Conservation (phyloP, 2,888 invertebrate genomes). For the Pyrrhia umbra region DNA sequence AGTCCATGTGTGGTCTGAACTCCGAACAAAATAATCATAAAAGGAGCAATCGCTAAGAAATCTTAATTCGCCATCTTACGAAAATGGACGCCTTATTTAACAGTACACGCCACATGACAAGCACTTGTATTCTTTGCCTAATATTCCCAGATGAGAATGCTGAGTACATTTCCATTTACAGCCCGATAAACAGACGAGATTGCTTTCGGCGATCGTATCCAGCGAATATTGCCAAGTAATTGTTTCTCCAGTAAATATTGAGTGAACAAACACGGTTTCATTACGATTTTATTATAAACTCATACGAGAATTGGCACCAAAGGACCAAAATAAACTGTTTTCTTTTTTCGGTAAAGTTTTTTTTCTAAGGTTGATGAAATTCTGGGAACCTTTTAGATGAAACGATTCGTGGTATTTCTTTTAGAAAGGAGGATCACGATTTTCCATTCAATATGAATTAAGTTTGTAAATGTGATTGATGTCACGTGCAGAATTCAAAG, state of each 20-base stretch:
- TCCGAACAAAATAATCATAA: neutral
- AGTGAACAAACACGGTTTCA: conserved; percentile 48
- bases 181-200: conserved; percentile 51
- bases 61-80: neutral
- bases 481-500: neutral
- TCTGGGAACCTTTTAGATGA: conserved; percentile 18
- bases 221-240: conserved; percentile 52
- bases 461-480: neutral
- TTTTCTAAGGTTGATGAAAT: conserved; percentile 1
- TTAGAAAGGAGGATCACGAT: conserved; percentile 7
- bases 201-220: conserved; percentile 51
- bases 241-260: conserved; percentile 56
- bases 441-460: neutral
- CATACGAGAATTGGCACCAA: conserved; percentile 19
- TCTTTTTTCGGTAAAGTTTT: neutral
- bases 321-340: conserved; percentile 2
- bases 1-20: neutral
- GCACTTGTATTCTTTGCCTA: conserved; percentile 29
- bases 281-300: conserved; percentile 45
- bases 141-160: conserved; percentile 40
- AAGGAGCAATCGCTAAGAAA: neutral
- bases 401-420: neutral
- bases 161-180: conserved; percentile 48
- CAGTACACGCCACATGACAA: conserved; percentile 14
- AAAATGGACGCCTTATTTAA: conserved; percentile 14